Evolutionary conservation across 2,888 invertebrate species (phyloP).

Genomic region (Melanophora roralis): DNA sequence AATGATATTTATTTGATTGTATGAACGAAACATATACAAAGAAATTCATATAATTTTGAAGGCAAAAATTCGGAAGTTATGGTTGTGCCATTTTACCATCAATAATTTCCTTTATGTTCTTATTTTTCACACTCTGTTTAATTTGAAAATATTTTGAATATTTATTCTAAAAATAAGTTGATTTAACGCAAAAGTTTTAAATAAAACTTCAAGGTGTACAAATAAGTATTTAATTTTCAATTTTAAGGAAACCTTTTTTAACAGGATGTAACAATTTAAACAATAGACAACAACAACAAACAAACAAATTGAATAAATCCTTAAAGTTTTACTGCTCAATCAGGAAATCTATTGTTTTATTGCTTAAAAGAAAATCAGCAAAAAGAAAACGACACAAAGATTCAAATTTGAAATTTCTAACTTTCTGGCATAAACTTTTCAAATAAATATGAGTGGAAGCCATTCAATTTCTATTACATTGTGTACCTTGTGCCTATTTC

Average conservation of each 20-base stretch:
- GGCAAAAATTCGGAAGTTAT: too few relatives aligned
- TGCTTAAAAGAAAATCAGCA: neutral
- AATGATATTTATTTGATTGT: too few relatives aligned
- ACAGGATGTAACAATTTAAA: neutral
- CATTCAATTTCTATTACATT: neutral
- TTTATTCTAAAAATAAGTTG: neutral
- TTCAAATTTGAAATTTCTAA: constrained; percentile 2
- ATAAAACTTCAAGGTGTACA: neutral
- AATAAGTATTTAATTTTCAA: neutral
- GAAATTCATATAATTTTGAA: too few relatives aligned
- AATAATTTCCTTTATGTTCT: too few relatives aligned
- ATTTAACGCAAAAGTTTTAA: neutral
- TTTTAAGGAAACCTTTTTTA: neutral
- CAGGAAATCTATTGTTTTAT: constrained; percentile 35
- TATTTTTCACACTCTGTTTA: too few relatives aligned
- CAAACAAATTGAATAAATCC: neutral
- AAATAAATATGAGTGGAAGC: neutral
- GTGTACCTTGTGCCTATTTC: neutral
- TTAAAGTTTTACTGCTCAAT: constrained; percentile 34
- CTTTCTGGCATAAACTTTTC: neutral
- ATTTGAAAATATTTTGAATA: too few relatives aligned
- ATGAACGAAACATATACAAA: too few relatives aligned
- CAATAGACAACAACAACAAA: neutral
- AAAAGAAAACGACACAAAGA: constrained; percentile 14
- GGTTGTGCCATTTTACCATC: too few relatives aligned